A percentile compares a stretch with the other conserved stretches of the same genome.
These are phyloP conservation scores for Mastomys natalensis DNA, from an alignment of 2,113 vertebrate species.

Conservation along the genomic window DNA sequence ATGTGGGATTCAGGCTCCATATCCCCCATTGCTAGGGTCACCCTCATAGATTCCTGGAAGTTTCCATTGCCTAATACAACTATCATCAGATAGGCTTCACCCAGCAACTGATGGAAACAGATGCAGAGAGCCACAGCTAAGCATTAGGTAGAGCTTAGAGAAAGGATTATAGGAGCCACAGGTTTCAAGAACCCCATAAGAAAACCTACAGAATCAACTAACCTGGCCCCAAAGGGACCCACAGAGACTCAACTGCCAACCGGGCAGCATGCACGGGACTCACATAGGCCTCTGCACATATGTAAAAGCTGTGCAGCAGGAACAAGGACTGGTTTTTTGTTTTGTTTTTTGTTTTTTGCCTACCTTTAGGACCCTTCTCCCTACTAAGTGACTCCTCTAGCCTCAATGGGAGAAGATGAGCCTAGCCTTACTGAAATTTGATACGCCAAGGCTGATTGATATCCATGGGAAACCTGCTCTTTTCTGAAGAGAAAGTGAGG, in stretches of 20 bases:
- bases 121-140: background rate
- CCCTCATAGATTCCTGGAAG: background rate
- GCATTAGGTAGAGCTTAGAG: background rate
- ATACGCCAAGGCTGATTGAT: background rate
- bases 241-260: background rate
- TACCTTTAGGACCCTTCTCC: background rate
- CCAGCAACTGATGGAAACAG: background rate
- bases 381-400: background rate
- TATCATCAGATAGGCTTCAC: background rate
- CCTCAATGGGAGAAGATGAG: background rate
- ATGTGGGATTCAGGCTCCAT: background rate
- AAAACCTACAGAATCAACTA: background rate
- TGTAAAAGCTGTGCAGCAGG: background rate
- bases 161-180: background rate
- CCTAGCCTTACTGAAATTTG: background rate
- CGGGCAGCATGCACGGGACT: background rate
- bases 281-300: background rate
- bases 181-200: background rate
- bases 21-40: background rate
- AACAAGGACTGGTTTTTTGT: no score
- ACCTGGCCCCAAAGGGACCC: background rate
- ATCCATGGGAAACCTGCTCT: background rate
- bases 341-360: background rate
- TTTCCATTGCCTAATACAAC: background rate
- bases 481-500: background rate